These are phyloP conservation scores for Megalops atlanticus DNA, from an alignment of 2,113 vertebrate species.

Conservation along the genomic window DNA sequence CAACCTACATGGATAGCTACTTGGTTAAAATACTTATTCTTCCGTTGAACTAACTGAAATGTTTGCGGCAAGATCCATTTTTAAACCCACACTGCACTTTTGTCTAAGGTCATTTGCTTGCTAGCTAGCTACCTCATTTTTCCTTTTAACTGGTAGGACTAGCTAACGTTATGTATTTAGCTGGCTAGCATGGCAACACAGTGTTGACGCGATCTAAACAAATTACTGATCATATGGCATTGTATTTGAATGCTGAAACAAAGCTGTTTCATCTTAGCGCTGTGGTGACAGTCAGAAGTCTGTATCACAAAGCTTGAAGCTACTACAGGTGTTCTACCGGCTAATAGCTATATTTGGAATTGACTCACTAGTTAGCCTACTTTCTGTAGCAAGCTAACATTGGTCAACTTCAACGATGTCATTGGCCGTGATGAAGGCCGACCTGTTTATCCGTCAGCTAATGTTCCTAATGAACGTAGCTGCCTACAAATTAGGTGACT, in stretches of 20 bases:
- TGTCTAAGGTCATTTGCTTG: slow-evolving; percentile 59
- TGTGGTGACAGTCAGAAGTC: neutral
- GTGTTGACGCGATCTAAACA: no score
- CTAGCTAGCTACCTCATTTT: slow-evolving; percentile 9
- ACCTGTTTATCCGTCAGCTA: neutral
- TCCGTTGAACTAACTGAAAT: slow-evolving; percentile 34
- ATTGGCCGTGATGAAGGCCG: no score
- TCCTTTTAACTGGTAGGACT: no score
- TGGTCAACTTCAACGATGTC: no score
- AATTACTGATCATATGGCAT: neutral
- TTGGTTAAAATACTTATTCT: neutral
- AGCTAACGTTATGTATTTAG: no score
- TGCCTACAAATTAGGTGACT: neutral
- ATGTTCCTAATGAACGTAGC: neutral
- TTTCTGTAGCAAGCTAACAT: no score
- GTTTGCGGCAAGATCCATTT: slow-evolving; percentile 51
- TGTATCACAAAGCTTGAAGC: no score
- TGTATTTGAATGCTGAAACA: neutral
- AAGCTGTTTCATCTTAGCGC: neutral
- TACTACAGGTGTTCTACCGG: no score
- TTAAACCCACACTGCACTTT: slow-evolving; percentile 46
- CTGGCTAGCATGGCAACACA: no score
- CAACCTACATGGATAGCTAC: no score
- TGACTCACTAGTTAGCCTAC: neutral
- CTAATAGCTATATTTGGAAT: slow-evolving; percentile 5